phyloP scores from a whole-genome alignment of 2,797 vertebrate species.

The Salarias fasciatus region DNA sequence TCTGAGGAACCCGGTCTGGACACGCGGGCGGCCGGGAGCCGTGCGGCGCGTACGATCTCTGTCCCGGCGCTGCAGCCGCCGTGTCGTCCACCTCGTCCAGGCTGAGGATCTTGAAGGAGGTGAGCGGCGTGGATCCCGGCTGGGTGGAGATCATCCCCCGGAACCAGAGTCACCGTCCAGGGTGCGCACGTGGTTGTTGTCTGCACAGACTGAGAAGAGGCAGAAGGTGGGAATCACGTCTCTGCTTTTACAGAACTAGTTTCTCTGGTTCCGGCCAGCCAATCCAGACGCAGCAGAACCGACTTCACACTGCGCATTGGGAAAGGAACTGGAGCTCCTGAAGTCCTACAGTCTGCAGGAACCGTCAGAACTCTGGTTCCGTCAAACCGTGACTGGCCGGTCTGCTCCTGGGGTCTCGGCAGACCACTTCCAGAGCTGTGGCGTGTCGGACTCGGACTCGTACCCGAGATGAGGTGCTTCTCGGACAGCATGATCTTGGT shows the following conservation, averaged over 20 bases:
- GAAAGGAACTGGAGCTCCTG: too few species aligned
- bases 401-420: too few species aligned
- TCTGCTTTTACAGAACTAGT: too few species aligned
- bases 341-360: too few species aligned
- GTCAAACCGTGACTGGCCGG: too few species aligned
- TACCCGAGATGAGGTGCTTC: slow-evolving; percentile 84
- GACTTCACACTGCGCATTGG: too few species aligned
- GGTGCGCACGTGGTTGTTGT: slow-evolving; percentile 92
- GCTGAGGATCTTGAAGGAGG: slow-evolving; percentile 92
- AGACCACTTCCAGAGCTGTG: too few species aligned
- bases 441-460: not conserved
- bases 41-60: slow-evolving; percentile 87
- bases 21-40: too few species aligned
- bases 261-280: too few species aligned
- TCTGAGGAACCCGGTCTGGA: too few species aligned
- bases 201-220: slow-evolving; percentile 85
- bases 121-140: slow-evolving; percentile 91
- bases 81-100: slow-evolving; percentile 87
- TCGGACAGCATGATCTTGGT: slow-evolving; percentile 96
- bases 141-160: slow-evolving; percentile 95
- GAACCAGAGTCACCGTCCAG: slow-evolving; percentile 94
- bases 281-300: too few species aligned
- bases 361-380: too few species aligned
- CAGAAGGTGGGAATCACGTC: not conserved
- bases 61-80: slow-evolving; percentile 89